These are phyloP conservation scores for Brachyptera risi DNA, from an alignment of 2,888 invertebrate genomes.

Conservation along the genomic window DNA sequence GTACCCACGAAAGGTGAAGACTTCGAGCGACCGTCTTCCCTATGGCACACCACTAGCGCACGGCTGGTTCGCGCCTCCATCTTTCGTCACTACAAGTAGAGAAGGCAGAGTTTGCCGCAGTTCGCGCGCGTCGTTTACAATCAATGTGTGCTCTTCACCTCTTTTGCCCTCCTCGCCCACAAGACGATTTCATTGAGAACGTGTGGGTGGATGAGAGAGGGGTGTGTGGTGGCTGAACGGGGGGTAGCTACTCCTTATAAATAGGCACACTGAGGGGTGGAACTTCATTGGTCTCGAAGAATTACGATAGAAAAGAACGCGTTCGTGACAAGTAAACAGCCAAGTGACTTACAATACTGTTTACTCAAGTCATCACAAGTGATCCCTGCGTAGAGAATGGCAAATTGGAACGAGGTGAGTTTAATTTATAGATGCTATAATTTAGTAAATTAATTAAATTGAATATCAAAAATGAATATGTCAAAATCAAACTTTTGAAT, in stretches of 20 bases:
- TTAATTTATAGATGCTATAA: too few relatives aligned
- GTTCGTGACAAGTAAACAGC: neutral
- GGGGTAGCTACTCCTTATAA: slow-evolving; percentile 35
- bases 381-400: too few relatives aligned
- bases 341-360: neutral
- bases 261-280: slow-evolving; percentile 42
- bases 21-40: too few relatives aligned
- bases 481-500: too few relatives aligned
- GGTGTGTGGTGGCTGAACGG: slow-evolving; percentile 51
- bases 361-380: neutral
- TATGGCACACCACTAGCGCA: too few relatives aligned
- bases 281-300: neutral
- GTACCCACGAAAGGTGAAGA: too few relatives aligned
- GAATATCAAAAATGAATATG: too few relatives aligned
- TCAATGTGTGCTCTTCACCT: slow-evolving; percentile 41
- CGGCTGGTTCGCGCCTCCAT: too few relatives aligned
- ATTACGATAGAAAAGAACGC: neutral
- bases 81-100: too few relatives aligned
- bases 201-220: slow-evolving; percentile 58
- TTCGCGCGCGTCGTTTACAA: slow-evolving; percentile 37
- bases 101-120: slow-evolving; percentile 23
- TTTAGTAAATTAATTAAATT: too few relatives aligned
- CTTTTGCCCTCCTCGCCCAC: slow-evolving; percentile 41
- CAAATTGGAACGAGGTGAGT: too few relatives aligned
- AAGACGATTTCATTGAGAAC: slow-evolving; percentile 59